Evolutionary conservation across 2,113 vertebrate species (phyloP).

Genomic region (Sciurus niger): DNA sequence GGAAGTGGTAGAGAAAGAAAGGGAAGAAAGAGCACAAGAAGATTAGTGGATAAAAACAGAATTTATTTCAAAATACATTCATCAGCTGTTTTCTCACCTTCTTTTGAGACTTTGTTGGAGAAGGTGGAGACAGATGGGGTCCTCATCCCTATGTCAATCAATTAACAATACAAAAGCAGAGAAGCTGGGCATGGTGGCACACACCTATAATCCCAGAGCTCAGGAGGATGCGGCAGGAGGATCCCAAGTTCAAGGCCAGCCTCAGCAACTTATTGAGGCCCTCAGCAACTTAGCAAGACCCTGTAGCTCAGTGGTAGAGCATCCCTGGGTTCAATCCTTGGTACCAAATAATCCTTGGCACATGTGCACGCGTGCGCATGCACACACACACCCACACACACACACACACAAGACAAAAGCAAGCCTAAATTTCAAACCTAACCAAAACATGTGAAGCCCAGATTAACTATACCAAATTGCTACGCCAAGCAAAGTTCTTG

Average conservation of each 20-base stretch:
- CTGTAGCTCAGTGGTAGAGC: no score
- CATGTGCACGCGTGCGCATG: accelerated
- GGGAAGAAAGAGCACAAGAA: background rate
- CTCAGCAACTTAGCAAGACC: no score
- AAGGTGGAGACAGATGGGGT: background rate
- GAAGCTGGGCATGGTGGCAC: no score
- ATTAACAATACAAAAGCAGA: background rate
- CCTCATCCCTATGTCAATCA: background rate
- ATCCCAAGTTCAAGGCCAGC: no score
- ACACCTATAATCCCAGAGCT: no score
- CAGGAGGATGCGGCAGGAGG: no score
- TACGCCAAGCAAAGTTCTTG: background rate
- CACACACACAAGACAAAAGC: accelerated
- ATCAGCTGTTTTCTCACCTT: background rate
- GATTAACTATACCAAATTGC: background rate
- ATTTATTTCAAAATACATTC: background rate
- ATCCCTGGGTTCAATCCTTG: no score
- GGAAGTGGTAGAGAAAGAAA: background rate
- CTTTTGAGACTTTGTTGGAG: background rate
- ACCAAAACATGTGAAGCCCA: background rate
- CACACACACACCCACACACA: no score
- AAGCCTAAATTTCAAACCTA: background rate
- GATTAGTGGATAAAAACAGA: background rate
- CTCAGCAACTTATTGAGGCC: no score
- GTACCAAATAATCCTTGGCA: no score